Evolutionary conservation across 2,888 invertebrate species (phyloP), one percentile per base, ranked within the genome.

Genomic region (Tinea semifulvella): DNA sequence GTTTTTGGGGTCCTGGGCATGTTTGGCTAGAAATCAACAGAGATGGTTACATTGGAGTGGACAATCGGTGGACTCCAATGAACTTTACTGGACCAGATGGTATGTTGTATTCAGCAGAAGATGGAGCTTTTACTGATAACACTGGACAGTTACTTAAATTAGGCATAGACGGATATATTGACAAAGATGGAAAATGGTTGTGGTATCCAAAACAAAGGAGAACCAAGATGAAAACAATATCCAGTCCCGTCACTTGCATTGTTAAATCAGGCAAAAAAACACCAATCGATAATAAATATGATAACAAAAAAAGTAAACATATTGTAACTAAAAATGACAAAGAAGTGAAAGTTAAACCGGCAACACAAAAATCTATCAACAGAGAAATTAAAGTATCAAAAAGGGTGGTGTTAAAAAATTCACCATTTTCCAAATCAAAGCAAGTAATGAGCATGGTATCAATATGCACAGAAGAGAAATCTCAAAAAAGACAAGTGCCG

Each of bases 51-150:
- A 68, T 80, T 47, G 79, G 72, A 2, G 71, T 66, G 0, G 80
- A 80, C 52, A 63, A 65, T 42, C 67, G 79, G 3, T 80, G 80
- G 80, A 61, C 71, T 1, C 80, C 80, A 7, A 61, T 66, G 59
- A 75, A 63, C 49, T 80, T 80, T 50, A 60, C 48, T 10, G 80
- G 80, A 2, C 79, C 75, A 1, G 80, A 80, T 53, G 80, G 76
- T 3, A 61, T 68, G 65, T 53, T 50, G 44, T 77, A 79, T 53
- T 63, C 68, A 0, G 61, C 79, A 19, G 76, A 77, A 49, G 79
- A 80, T 17, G 77, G 79, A 3, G 48, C 50, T 14, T 72, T 76
- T 46, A 67, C 65, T 8, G 76, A 75, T 52, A 56, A 45, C 25
- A 49, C 39, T 47, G 71, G 72, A 2, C 56, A 58, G 42, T 14